phyloP scores from a whole-genome alignment of 2,113 vertebrate genomes.

The Pygoscelis adeliae region DNA sequence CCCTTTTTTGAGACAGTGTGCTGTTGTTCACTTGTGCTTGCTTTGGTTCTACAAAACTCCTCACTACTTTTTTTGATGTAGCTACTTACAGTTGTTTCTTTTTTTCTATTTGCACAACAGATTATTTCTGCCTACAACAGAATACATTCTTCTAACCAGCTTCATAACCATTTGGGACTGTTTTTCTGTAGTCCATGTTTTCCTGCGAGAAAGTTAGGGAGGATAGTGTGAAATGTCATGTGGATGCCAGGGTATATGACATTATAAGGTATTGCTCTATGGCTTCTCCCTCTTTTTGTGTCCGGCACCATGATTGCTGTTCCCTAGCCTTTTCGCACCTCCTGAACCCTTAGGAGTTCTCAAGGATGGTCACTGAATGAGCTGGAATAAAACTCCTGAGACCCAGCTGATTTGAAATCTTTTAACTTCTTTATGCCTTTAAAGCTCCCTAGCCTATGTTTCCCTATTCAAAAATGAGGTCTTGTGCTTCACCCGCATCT shows the following conservation, averaged over 20 bases:
- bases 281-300: neutral
- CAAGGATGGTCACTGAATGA: neutral
- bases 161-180: neutral
- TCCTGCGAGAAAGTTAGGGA: neutral
- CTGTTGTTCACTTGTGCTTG: neutral
- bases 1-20: neutral
- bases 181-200: neutral
- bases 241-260: neutral
- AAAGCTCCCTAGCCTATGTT: neutral
- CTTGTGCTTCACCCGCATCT: neutral
- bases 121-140: neutral
- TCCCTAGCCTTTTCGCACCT: neutral
- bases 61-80: neutral
- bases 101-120: neutral
- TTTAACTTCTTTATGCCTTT: neutral
- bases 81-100: neutral
- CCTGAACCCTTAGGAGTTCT: neutral
- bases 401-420: neutral
- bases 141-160: neutral
- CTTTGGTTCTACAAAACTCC: neutral
- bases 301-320: neutral
- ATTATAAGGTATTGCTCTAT: neutral
- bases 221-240: fast-evolving
- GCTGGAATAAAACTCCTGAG: neutral
- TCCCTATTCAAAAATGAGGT: neutral